Conservation (phyloP, 2,797 vertebrate genomes). For the Nasua narica region DNA sequence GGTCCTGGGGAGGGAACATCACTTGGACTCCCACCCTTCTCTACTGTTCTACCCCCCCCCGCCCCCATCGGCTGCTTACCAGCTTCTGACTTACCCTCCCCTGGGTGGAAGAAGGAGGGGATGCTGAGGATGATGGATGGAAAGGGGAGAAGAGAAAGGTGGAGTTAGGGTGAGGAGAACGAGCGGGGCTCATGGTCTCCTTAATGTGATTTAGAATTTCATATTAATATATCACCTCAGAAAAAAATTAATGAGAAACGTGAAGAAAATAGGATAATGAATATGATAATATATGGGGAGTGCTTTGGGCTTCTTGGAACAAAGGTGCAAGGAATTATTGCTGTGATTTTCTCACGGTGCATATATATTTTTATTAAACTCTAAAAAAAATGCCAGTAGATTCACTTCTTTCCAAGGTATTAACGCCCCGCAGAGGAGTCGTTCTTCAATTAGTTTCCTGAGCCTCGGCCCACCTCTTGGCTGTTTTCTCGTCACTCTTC, state of each 20-base stretch:
- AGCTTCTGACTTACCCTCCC: background rate
- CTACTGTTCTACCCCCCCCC: background rate
- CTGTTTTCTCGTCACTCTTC: constrained; percentile 58
- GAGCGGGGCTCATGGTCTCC: constrained; percentile 62
- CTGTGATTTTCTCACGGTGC: constrained; percentile 75
- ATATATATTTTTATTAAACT: constrained; percentile 81
- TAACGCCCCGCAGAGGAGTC: constrained; percentile 71
- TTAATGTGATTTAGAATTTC: constrained; percentile 78
- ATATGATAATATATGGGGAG: constrained; percentile 79
- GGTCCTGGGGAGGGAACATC: background rate
- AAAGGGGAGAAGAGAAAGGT: constrained; percentile 60
- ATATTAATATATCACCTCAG: constrained; percentile 76
- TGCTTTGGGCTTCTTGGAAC: constrained; percentile 77
- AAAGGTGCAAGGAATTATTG: constrained; percentile 78
- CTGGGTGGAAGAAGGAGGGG: background rate
- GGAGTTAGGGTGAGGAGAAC: constrained; percentile 57
- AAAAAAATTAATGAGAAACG: constrained; percentile 79
- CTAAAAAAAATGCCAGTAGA: constrained; percentile 74
- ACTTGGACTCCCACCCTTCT: background rate
- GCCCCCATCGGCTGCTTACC: background rate
- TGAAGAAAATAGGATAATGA: constrained; percentile 80
- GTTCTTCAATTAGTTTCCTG: constrained; percentile 71
- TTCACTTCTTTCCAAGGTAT: constrained; percentile 74
- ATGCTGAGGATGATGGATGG: constrained; percentile 54
- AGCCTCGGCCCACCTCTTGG: constrained; percentile 59